Evolutionary conservation across 1,140 invertebrate genomes (phyloP).

Genomic region (Lethrus apterus): DNA sequence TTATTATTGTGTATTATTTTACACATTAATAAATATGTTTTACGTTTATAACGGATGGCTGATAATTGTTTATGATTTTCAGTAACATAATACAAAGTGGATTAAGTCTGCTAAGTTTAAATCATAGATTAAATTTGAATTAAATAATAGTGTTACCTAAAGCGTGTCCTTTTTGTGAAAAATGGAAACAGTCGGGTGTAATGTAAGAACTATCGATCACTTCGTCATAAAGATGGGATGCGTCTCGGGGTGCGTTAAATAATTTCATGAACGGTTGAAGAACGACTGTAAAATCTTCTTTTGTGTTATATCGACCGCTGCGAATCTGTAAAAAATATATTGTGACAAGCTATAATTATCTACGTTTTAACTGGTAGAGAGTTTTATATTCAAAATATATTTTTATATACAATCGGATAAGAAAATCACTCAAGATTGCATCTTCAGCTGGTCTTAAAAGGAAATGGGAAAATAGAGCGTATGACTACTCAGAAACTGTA

Average conservation of each 20-base stretch:
- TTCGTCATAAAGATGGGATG: slow-evolving; percentile 29
- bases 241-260: slow-evolving; percentile 47
- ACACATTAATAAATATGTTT: too few species aligned
- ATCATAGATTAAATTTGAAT: neutral
- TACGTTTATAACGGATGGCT: too few species aligned
- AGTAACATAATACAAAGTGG: too few species aligned
- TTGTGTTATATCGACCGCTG: slow-evolving; percentile 50
- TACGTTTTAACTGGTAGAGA: too few species aligned
- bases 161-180: slow-evolving; percentile 64
- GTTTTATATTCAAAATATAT: too few species aligned
- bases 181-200: slow-evolving; percentile 71
- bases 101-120: too few species aligned
- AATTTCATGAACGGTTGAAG: slow-evolving; percentile 55
- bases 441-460: too few species aligned
- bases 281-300: slow-evolving; percentile 61
- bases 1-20: too few species aligned
- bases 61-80: neutral
- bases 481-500: too few species aligned
- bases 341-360: neutral
- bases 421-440: too few species aligned
- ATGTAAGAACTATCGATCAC: slow-evolving; percentile 62
- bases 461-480: too few species aligned
- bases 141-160: slow-evolving; percentile 36
- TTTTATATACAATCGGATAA: too few species aligned
- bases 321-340: slow-evolving; percentile 42